Percentiles rank a stretch among this genome's conserved stretches.
phyloP scores from a whole-genome alignment of 2,113 vertebrate genomes.

The Antidorcas marsupialis region DNA sequence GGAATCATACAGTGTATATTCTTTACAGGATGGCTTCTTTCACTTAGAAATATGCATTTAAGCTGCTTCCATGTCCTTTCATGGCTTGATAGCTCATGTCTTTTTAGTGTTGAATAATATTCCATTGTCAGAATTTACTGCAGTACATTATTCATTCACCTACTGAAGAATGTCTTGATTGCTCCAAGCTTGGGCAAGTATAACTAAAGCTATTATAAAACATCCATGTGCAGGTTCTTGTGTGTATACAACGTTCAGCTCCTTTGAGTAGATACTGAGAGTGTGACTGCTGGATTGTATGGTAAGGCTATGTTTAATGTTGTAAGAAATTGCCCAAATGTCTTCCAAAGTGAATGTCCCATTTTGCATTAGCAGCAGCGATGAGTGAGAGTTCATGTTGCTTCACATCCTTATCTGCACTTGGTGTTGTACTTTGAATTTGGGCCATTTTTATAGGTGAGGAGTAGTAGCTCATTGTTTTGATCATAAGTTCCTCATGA shows the following conservation, averaged over 20 bases:
- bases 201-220: neutral
- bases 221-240: neutral
- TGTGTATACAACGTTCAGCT: neutral
- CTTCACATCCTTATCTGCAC: neutral
- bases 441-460: neutral
- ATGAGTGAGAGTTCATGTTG: neutral
- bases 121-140: neutral
- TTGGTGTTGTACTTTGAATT: neutral
- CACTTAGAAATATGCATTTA: neutral
- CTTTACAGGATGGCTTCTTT: neutral
- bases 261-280: neutral
- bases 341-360: neutral
- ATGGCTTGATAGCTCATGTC: neutral
- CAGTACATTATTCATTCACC: neutral
- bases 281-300: neutral
- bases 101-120: neutral
- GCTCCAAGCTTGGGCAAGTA: neutral
- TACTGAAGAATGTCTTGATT: neutral
- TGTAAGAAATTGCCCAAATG: neutral
- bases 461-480: neutral
- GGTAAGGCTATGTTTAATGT: neutral
- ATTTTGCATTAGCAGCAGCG: neutral
- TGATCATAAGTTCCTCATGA: neutral
- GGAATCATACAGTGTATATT: neutral
- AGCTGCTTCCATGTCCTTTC: neutral